Conservation (phyloP, 2,888 invertebrate genomes). For the Ferdinandea cuprea region DNA sequence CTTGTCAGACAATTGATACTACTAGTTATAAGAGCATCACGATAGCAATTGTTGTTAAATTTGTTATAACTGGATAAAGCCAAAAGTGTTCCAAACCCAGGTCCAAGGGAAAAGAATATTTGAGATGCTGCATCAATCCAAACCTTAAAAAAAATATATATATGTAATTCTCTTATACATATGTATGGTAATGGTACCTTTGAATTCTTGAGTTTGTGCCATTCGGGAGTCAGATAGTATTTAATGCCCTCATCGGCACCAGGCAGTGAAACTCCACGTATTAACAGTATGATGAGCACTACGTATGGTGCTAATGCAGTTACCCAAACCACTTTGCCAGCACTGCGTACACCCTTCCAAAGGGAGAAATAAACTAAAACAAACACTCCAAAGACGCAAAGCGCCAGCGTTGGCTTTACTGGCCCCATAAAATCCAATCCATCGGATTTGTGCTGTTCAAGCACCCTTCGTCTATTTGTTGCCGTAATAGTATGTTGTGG, state of each 20-base stretch:
- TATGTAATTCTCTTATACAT: not conserved
- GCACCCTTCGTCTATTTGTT: slow-evolving; percentile 89
- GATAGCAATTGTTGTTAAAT: slow-evolving; percentile 94
- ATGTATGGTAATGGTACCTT: slow-evolving; percentile 84
- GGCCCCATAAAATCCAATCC: slow-evolving; percentile 94
- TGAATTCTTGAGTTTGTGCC: slow-evolving; percentile 91
- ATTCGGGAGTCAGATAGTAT: slow-evolving; percentile 94
- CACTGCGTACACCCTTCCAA: slow-evolving; percentile 96
- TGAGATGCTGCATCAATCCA: slow-evolving; percentile 98
- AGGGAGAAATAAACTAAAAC: slow-evolving; percentile 96
- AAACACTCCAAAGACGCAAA: slow-evolving; percentile 95
- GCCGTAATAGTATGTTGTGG: slow-evolving; percentile 3
- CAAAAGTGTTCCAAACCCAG: slow-evolving; percentile 94
- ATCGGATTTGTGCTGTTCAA: slow-evolving; percentile 91
- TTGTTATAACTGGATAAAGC: slow-evolving; percentile 97
- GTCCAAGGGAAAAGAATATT: slow-evolving; percentile 96
- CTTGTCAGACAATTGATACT: slow-evolving; percentile 96
- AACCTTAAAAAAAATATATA: slow-evolving; percentile 84
- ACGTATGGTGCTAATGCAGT: slow-evolving; percentile 96
- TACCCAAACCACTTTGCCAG: slow-evolving; percentile 98
- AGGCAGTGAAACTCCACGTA: slow-evolving; percentile 92
- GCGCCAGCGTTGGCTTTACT: slow-evolving; percentile 93
- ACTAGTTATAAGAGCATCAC: slow-evolving; percentile 95
- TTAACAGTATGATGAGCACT: slow-evolving; percentile 92
- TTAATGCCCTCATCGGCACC: slow-evolving; percentile 93